A percentile compares a stretch with the other conserved stretches of the same genome.
phyloP scores from a whole-genome alignment of 2,888 invertebrate species.

The Harmothoe impar region DNA sequence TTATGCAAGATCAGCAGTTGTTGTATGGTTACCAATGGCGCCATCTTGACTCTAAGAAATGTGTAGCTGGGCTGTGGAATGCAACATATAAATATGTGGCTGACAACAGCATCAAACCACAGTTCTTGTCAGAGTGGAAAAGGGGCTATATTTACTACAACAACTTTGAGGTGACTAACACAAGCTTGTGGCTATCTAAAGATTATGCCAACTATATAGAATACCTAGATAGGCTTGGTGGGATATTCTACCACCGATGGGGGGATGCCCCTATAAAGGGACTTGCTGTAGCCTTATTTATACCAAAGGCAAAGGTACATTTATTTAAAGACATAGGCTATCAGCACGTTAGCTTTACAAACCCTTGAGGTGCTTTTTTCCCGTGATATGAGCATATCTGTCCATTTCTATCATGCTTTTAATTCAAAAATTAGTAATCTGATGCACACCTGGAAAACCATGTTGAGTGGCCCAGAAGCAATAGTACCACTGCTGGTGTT shows the following conservation, averaged over 20 bases:
- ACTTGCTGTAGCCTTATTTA: constrained; percentile 70
- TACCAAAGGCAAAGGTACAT: constrained; percentile 65
- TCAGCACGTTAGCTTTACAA: too few relatives aligned
- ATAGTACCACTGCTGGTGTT: too few relatives aligned
- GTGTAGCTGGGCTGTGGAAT: constrained; percentile 69
- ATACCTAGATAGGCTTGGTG: constrained; percentile 70
- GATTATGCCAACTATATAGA: constrained; percentile 68
- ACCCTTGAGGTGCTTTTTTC: too few relatives aligned
- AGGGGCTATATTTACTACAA: constrained; percentile 69
- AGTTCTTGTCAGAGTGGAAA: constrained; percentile 68
- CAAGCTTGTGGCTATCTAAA: constrained; percentile 67
- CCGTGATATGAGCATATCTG: too few relatives aligned
- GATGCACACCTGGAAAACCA: too few relatives aligned
- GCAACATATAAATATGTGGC: constrained; percentile 66
- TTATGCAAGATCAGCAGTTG: constrained; percentile 65
- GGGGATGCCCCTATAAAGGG: constrained; percentile 72
- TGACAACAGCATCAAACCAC: constrained; percentile 52
- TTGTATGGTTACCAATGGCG: constrained; percentile 69
- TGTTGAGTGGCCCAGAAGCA: too few relatives aligned
- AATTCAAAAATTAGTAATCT: too few relatives aligned
- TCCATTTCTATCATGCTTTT: too few relatives aligned
- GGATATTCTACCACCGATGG: constrained; percentile 72
- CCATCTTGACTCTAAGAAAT: constrained; percentile 62
- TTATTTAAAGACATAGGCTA: constrained; percentile 69
- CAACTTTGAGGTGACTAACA: constrained; percentile 71